These are phyloP conservation scores for Morpho deidamia DNA, from an alignment of 2,888 invertebrate species.

Conservation along the genomic window DNA sequence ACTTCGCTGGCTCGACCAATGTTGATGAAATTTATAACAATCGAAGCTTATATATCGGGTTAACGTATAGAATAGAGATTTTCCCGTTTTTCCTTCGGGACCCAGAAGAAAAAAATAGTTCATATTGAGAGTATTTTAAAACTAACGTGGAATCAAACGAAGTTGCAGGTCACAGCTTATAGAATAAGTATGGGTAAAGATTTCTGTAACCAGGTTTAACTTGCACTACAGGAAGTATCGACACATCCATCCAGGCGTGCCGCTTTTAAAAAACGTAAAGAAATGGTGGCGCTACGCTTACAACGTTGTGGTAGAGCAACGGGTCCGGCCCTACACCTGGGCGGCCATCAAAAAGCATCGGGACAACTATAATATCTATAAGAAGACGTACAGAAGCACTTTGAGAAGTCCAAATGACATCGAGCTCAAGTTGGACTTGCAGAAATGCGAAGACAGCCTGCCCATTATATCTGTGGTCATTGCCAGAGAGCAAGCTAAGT, in stretches of 20 bases:
- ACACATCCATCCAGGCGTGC: slow-evolving; percentile 79
- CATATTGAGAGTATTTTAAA: too few relatives aligned
- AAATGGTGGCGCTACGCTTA: slow-evolving; percentile 89
- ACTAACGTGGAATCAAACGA: too few relatives aligned
- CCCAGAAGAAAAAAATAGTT: too few relatives aligned
- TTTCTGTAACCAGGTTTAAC: too few relatives aligned
- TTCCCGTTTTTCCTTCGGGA: too few relatives aligned
- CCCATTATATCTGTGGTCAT: slow-evolving; percentile 86
- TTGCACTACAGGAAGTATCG: slow-evolving; percentile 74
- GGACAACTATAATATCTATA: slow-evolving; percentile 83
- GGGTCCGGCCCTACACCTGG: slow-evolving; percentile 87
- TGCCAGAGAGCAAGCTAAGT: slow-evolving; percentile 88
- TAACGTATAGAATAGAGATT: too few relatives aligned
- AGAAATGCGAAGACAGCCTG: slow-evolving; percentile 85
- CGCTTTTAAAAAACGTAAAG: slow-evolving; percentile 76
- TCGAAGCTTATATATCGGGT: too few relatives aligned
- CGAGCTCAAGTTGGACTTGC: slow-evolving; percentile 84
- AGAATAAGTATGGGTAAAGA: too few relatives aligned
- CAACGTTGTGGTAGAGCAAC: slow-evolving; percentile 83
- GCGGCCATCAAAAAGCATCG: slow-evolving; percentile 82
- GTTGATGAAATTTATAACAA: too few relatives aligned
- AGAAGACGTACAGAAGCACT: slow-evolving; percentile 82
- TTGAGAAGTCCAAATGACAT: slow-evolving; percentile 85
- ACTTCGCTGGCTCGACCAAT: too few relatives aligned
- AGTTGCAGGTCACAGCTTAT: too few relatives aligned